Percentiles rank a stretch among this genome's conserved stretches.
Evolutionary conservation across 2,797 vertebrate species (phyloP).

Genomic region (Tokudaia tokunoshimensis): DNA sequence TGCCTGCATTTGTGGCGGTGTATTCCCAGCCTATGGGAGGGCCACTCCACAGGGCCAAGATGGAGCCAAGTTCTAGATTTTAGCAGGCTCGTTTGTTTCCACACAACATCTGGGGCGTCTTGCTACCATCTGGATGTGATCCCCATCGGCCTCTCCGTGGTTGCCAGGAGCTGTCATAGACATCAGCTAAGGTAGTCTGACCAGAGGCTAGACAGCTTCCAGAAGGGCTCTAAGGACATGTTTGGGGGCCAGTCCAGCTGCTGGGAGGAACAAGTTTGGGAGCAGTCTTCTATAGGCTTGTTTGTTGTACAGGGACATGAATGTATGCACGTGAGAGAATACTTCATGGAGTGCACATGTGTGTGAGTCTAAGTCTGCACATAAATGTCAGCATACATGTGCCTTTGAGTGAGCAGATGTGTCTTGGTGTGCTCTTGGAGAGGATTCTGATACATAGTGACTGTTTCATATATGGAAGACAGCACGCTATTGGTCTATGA

Average conservation of each 20-base stretch:
- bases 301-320: neutral
- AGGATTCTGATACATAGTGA: neutral
- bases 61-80: conserved; percentile 47
- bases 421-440: neutral
- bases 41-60: neutral
- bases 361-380: neutral
- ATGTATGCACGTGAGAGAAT: neutral
- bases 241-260: neutral
- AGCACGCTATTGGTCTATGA: neutral
- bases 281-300: neutral
- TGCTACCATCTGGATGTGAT: conserved; percentile 75
- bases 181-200: conserved; percentile 56
- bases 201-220: conserved; percentile 32
- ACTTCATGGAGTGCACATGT: neutral
- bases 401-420: neutral
- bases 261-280: neutral
- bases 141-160: conserved; percentile 14
- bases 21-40: neutral
- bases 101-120: conserved; percentile 72
- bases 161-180: conserved; percentile 48
- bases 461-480: neutral
- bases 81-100: conserved; percentile 69
- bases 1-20: neutral
- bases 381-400: neutral
- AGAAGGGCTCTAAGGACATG: neutral